Evolutionary conservation across 2,888 invertebrate genomes (phyloP).

Genomic region (Parnassius smintheus): DNA sequence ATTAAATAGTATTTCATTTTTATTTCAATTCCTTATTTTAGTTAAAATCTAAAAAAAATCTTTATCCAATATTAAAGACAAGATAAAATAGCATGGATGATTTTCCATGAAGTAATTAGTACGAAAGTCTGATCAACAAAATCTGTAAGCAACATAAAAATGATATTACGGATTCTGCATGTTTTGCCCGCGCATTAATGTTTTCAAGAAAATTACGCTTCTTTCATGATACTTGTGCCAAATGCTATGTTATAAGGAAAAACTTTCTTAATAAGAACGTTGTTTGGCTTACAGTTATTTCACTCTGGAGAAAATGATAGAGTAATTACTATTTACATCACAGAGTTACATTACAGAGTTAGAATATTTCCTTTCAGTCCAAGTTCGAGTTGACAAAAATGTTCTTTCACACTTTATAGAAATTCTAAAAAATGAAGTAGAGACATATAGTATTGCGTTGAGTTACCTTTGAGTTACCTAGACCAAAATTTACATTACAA

Average conservation of each 20-base stretch:
- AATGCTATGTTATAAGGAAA: constrained; percentile 73
- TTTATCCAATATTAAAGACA: not conserved
- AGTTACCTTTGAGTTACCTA: too few species aligned
- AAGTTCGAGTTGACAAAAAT: too few species aligned
- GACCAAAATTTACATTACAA: too few species aligned
- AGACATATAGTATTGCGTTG: too few species aligned
- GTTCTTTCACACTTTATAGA: too few species aligned
- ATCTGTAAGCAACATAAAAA: constrained; percentile 5
- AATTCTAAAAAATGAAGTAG: too few species aligned
- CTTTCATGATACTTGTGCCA: constrained; percentile 55
- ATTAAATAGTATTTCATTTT: too few species aligned
- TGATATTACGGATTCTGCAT: not conserved
- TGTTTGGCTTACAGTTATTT: constrained; percentile 59
- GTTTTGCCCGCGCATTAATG: constrained; percentile 13
- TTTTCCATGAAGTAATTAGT: not conserved
- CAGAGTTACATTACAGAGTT: constrained; percentile 8
- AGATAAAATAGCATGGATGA: not conserved
- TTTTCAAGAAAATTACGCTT: constrained; percentile 31
- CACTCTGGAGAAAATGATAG: constrained; percentile 50
- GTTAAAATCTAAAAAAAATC: too few species aligned
- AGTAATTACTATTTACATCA: constrained; percentile 45
- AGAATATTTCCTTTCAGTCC: too few species aligned
- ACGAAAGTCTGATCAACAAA: not conserved
- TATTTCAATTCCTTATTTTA: too few species aligned
- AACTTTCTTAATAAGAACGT: constrained; percentile 78